Base-by-base conservation (phyloP, 1,140 invertebrate genomes). In the Chionoecetes opilio region DNA sequence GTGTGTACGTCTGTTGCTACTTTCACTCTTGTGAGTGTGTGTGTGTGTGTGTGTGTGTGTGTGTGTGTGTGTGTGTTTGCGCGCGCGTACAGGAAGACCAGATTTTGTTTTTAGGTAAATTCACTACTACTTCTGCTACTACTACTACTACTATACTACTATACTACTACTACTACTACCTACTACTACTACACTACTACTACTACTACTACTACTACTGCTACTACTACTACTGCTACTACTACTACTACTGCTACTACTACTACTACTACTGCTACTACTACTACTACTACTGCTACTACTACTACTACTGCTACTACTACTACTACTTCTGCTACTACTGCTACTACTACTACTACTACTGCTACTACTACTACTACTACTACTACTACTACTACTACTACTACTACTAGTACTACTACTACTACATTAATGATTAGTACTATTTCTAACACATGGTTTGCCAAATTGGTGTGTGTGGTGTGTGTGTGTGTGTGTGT, bases 141-240 rank as follows among this genome's bases (percentile, higher is more conserved):
- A 82, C 37, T 82, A 91, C 29, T 53, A 91, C 41, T 53, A 91
- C 41, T 91, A 41, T 91, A 41, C 41, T 91, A 53, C 41, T 41
- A 91, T 53, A 53, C 41, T 53, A 91, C 41, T 53, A 91, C 41
- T 91, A 92, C 75, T 92, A 92, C 75, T 82, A 92, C 75, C 75
- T 92, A 92, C 32, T 82, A 92, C 32, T 82, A 92, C 38, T 82
- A 92, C 32, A n/a, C n/a, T n/a, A n/a, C n/a, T n/a, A n/a, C n/a
- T n/a, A n/a, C n/a, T n/a, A n/a, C n/a, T n/a, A n/a, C n/a, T n/a
- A n/a, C n/a, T n/a, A n/a, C 37, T 89, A 34, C 37, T 91, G 29
- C 32, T 8, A 46, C 5, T 91, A 53, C 32, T 91, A 53, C 32
- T 91, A 53, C 37, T 92, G 29, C n/a, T 92, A 3, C 37, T 92